Evolutionary conservation across 1,140 invertebrate species (phyloP).

Genomic region (Leucophenga varia): DNA sequence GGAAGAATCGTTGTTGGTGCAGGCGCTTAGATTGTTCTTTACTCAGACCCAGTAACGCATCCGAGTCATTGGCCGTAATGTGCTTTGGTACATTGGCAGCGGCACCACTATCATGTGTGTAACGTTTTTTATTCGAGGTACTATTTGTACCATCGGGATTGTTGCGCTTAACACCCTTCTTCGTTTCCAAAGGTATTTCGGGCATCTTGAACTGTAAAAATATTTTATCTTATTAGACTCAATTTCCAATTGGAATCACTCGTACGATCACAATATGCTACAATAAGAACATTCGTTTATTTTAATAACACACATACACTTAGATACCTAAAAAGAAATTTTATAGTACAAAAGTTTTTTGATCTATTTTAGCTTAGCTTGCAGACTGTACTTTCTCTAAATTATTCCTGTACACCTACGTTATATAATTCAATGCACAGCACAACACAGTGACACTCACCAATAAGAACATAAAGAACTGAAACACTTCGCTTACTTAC

Average conservation of each 20-base stretch:
- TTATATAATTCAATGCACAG: slow-evolving; percentile 32
- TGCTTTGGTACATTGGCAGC: background rate
- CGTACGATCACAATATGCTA: too few relatives aligned
- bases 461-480: background rate
- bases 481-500: slow-evolving; percentile 37
- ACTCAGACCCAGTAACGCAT: too few relatives aligned
- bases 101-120: slow-evolving; percentile 22
- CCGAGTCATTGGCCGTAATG: slow-evolving; percentile 3
- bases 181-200: slow-evolving; percentile 41
- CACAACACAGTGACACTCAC: background rate
- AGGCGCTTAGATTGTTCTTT: slow-evolving; percentile 19
- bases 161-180: slow-evolving; percentile 44
- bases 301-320: too few relatives aligned
- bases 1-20: slow-evolving; percentile 43
- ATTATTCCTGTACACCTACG: slow-evolving; percentile 7
- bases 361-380: too few relatives aligned
- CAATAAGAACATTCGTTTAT: too few relatives aligned
- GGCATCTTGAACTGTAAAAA: slow-evolving; percentile 49
- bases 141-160: slow-evolving; percentile 23
- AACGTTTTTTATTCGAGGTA: slow-evolving; percentile 36
- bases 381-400: slow-evolving; percentile 45
- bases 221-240: too few relatives aligned
- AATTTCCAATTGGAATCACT: too few relatives aligned
- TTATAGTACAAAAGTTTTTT: too few relatives aligned
- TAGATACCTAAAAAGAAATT: too few relatives aligned